These are phyloP conservation scores for Hippasteria phrygiana DNA, from an alignment of 53 echinoderm and acorn worm species.

Conservation along the genomic window DNA sequence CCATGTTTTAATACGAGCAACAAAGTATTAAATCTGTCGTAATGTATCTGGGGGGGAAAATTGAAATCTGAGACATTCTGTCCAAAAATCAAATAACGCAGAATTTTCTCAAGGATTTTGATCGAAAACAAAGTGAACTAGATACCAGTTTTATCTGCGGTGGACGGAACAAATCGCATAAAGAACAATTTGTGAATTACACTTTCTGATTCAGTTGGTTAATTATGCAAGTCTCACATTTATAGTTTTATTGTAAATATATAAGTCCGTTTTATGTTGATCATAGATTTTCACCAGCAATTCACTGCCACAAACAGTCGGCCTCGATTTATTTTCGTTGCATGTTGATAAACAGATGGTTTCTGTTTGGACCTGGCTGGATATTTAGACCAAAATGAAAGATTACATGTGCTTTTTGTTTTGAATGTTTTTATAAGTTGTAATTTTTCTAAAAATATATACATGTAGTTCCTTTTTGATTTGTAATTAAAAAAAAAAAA, in stretches of 20 bases:
- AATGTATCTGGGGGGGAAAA: too few relatives aligned
- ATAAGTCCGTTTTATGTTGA: neutral
- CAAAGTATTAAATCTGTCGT: too few relatives aligned
- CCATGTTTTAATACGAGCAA: neutral
- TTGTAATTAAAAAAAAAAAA: neutral
- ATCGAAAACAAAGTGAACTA: too few relatives aligned
- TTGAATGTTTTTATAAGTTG: neutral
- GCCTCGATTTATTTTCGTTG: too few relatives aligned
- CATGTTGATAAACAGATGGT: neutral
- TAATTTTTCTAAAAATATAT: neutral
- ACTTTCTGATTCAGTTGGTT: neutral
- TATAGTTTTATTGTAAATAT: conserved; percentile 5
- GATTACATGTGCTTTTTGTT: neutral
- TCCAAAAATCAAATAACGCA: too few relatives aligned
- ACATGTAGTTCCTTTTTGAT: neutral
- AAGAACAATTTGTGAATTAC: too few relatives aligned
- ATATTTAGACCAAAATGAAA: neutral
- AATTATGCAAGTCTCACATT: neutral
- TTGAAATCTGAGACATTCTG: too few relatives aligned
- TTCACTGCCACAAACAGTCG: neutral
- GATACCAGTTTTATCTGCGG: too few relatives aligned
- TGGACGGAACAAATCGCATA: too few relatives aligned
- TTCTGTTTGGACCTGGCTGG: neutral
- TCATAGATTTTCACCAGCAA: neutral
- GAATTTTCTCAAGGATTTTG: too few relatives aligned